Evolutionary conservation across 2,888 invertebrate genomes (phyloP), one percentile per base, ranked within the genome.

Genomic region (Epistrophe grossulariae): DNA sequence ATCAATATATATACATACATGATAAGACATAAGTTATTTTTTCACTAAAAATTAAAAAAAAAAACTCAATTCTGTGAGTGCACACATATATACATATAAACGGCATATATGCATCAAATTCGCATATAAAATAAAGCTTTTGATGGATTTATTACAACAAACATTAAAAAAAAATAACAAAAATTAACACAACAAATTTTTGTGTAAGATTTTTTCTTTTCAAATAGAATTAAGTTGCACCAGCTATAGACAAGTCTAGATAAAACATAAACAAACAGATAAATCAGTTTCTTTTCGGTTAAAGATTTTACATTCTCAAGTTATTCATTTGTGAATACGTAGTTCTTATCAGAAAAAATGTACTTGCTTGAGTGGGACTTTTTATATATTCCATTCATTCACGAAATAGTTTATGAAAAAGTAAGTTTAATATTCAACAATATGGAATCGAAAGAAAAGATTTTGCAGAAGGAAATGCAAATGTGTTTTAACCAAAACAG

Each of bases 11-110:
- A 79, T 79, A 83, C 59, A 83, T 50, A 73, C 55, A 66, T 73
- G 48, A 68, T 78, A 78, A 31, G 60, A 71, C 38, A 55, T 79
- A 83, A 78, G 66, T 71, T 87, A 87, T 87, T 87, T 87, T 87
- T 87, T 87, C 83, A 87, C 87, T 76, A 19, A 78, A 73, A 72
- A 57, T 43, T 62, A 40, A 66, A 48, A 76, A 77, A 40, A 52
- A 31, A 31, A 82, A 85, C 85, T 83, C 87, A 83, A 79, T 87
- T 79, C 87, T 87, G 87, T 87, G 87, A 87, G 87, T 87, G 87
- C 87, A 87, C 87, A 87, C 79, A 83, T 87, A 87, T 87, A 83
- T 79, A 79, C 74, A 87, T 79, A 79, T 79, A 87, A 76, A 78
- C 66, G 66, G 59, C 74, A 76, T 76, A 79, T 79, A 83, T 60